Evolutionary conservation across 2,797 vertebrate genomes (phyloP), one percentile per base, ranked within the genome.

Genomic region (Thunnus albacares): DNA sequence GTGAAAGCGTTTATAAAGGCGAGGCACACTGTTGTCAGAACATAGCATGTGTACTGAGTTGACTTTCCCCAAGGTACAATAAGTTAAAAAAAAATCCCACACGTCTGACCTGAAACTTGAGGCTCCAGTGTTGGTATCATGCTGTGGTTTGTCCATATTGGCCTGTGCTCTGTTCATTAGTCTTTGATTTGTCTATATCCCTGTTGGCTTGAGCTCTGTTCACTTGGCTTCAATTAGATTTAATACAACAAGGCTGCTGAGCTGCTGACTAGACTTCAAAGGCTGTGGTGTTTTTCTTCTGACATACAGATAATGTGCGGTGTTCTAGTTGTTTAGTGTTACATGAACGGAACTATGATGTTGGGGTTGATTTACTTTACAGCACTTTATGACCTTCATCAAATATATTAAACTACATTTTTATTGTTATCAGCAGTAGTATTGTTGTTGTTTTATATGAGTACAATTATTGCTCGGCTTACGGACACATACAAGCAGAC

Each of bases 91-190:
- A 57, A 67, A 63, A 43, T 35, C 24, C 49, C 30, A 51, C 60
- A 51, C 49, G 8, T 66, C 59, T 72, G 47, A 56, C 53, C 43
- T 73, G 57, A 77, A 67, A 58, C 3, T 8, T 55, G 5, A 65
- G 62, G 38, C 71, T 76, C 14, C 28, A 56, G 52, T 51, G 53
- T 33, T 52, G 59, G 79, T 60, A 26, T 64, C 79, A 77, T 20
- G 66, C 75, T 85, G 87, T 2, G 75, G 79, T 89, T 85, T 63
- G 63, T 70, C 71, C 68, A 53, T 28, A 53, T n/a, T 68, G 67
- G 79, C 87, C 76, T 76, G 24, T 51, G 73, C 62, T 86, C 67
- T 56, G 71, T 77, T 88, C 66, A 88, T 90, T 85, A 85, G 75
- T 63, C 47, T 85, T 65, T 81, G 79, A 78, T 87, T 79, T 77